phyloP scores from a whole-genome alignment of 2,797 vertebrate genomes.

The Parauchenoglanis punctatus region DNA sequence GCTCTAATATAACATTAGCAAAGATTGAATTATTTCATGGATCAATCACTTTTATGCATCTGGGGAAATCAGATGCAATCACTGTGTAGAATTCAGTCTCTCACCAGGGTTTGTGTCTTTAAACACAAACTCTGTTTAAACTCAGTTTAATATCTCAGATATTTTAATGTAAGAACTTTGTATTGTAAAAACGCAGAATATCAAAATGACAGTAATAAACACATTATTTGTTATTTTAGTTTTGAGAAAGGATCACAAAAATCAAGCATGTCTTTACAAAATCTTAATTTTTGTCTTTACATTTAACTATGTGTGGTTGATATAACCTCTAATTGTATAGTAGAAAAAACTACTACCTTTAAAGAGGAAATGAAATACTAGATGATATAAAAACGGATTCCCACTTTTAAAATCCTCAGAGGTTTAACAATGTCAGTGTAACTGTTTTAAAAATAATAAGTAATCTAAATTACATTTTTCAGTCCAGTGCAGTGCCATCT shows the following conservation, averaged over 20 bases:
- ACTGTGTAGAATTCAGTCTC: neutral
- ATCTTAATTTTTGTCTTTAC: neutral
- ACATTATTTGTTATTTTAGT: too few species aligned
- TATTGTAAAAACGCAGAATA: neutral
- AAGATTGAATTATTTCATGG: constrained; percentile 51
- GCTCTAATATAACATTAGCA: constrained; percentile 37
- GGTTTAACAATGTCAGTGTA: too few species aligned
- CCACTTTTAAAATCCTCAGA: too few species aligned
- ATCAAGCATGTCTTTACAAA: neutral
- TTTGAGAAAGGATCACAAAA: too few species aligned
- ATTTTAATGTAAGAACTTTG: neutral
- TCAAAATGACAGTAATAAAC: too few species aligned
- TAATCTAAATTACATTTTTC: too few species aligned
- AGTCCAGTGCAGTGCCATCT: too few species aligned
- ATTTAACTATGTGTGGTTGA: neutral
- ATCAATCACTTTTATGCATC: constrained; percentile 32
- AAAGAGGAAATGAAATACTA: too few species aligned
- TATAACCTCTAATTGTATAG: neutral
- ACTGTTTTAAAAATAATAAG: too few species aligned
- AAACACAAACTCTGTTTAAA: too few species aligned
- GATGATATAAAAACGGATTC: too few species aligned
- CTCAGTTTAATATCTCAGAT: neutral
- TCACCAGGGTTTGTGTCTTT: neutral
- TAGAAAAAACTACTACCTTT: neutral
- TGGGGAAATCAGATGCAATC: constrained; percentile 48